These are phyloP conservation scores for Cathartes aura DNA, from an alignment of 2,113 vertebrate species.

Conservation along the genomic window DNA sequence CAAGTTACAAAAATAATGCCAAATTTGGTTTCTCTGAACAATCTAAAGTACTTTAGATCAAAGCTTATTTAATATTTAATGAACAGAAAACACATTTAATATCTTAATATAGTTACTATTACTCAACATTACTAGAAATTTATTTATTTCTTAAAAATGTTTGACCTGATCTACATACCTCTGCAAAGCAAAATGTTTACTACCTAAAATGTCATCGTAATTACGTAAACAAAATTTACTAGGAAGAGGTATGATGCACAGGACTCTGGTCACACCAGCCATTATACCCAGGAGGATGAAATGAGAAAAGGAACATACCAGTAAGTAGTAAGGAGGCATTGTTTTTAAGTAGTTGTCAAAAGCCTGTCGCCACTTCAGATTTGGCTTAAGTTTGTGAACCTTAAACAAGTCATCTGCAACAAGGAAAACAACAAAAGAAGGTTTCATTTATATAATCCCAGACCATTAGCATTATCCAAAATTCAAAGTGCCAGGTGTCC, in stretches of 20 bases:
- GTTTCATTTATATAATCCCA: neutral
- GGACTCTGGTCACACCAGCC: constrained; percentile 11
- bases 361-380: constrained; percentile 85
- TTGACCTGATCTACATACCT: neutral
- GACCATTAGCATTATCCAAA: neutral
- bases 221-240: neutral
- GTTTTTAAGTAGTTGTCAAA: constrained; percentile 89
- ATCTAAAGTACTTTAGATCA: neutral
- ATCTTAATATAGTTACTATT: neutral
- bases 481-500: neutral
- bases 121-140: neutral
- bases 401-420: constrained; percentile 87
- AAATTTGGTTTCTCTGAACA: neutral
- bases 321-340: constrained; percentile 85
- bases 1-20: neutral
- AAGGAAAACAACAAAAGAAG: constrained; percentile 62
- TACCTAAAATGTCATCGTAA: neutral
- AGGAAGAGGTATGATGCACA: constrained; percentile 38
- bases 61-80: neutral
- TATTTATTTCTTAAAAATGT: neutral
- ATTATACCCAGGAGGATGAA: neutral
- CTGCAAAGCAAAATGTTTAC: constrained; percentile 2
- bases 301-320: constrained; percentile 75
- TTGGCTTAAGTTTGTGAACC: constrained; percentile 87
- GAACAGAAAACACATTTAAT: neutral